Evolutionary conservation across 2,888 invertebrate species (phyloP).

Genomic region (Rhamnusium bicolor): DNA sequence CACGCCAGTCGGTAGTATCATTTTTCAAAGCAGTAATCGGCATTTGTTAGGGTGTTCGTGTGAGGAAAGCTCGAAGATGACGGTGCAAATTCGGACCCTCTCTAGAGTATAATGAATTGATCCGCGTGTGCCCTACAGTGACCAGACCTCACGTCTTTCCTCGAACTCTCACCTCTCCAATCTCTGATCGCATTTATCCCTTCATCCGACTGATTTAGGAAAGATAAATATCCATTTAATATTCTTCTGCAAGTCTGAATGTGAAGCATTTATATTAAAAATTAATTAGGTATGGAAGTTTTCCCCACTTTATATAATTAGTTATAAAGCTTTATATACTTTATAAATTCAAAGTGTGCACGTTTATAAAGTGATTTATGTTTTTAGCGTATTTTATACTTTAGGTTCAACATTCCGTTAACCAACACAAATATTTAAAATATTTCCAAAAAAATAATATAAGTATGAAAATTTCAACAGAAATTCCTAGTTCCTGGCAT

Average conservation of each 20-base stretch:
- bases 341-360: neutral
- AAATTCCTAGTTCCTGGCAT: too few relatives aligned
- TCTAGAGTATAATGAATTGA: constrained; percentile 69
- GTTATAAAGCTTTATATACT: constrained; percentile 4
- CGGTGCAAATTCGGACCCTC: constrained; percentile 68
- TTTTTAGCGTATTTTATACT: neutral
- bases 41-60: constrained; percentile 53
- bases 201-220: constrained; percentile 46
- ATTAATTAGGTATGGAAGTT: constrained; percentile 27
- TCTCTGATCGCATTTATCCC: constrained; percentile 50
- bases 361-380: neutral
- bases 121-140: constrained; percentile 67
- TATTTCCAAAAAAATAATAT: too few relatives aligned
- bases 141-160: constrained; percentile 60
- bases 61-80: constrained; percentile 63
- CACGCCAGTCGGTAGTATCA: constrained; percentile 48
- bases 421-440: too few relatives aligned
- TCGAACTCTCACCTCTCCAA: constrained; percentile 64
- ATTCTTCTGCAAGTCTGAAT: constrained; percentile 40
- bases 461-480: too few relatives aligned
- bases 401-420: neutral
- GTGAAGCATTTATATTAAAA: constrained; percentile 35
- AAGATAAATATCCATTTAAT: constrained; percentile 48
- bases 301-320: constrained; percentile 16
- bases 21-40: constrained; percentile 58